These are phyloP conservation scores for Cephus pygmeus DNA, from an alignment of 2,888 invertebrate genomes.

Conservation along the genomic window DNA sequence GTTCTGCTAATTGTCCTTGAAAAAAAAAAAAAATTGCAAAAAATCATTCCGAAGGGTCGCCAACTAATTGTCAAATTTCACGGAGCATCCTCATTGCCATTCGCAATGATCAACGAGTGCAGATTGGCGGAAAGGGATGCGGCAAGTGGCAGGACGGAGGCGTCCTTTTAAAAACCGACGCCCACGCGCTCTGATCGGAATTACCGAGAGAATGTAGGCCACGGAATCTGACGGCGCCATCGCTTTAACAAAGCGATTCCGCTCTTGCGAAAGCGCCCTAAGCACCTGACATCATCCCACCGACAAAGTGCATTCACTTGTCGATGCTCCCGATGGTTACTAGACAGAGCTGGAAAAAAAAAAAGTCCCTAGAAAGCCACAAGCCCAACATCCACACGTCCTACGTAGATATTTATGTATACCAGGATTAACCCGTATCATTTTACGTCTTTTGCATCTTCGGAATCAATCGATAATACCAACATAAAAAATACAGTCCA, in stretches of 20 bases:
- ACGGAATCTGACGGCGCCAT: constrained; percentile 13
- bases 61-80: background rate
- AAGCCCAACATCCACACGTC: background rate
- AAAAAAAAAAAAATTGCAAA: background rate
- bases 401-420: background rate
- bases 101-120: background rate
- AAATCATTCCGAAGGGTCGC: background rate
- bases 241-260: constrained; percentile 25
- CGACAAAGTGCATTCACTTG: background rate
- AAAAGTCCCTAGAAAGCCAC: background rate
- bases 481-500: background rate
- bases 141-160: constrained; percentile 7
- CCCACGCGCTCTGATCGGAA: background rate
- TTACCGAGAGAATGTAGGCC: background rate
- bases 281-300: constrained; percentile 8
- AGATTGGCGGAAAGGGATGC: constrained; percentile 18
- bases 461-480: background rate
- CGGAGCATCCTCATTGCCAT: background rate
- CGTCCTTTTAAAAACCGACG: background rate
- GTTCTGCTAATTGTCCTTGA: background rate
- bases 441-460: background rate
- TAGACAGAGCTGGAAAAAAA: background rate
- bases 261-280: constrained; percentile 27
- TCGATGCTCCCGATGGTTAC: background rate
- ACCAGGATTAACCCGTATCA: background rate